Base-by-base conservation (phyloP, 64 coral and sea anemone species). In the Stichodactyla helianthus region DNA sequence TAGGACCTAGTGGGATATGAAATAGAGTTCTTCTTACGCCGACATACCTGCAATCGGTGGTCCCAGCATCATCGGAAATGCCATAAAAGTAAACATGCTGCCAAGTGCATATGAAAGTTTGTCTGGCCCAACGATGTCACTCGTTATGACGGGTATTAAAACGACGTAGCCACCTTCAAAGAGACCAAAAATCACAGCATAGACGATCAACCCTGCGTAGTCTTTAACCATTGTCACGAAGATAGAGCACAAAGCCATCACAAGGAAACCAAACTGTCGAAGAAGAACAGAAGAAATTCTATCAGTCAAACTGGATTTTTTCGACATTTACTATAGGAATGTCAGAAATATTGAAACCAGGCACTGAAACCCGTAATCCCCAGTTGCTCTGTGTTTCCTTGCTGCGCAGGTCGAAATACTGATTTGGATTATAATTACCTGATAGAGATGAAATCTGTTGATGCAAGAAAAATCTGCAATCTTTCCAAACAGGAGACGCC, bases 31-130 rank as follows among this genome's bases (percentile, higher is more conserved):
- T 54, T 26, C 22, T 55, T 52, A 50, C 28, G 26, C 17, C 19
- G 7, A 2, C 70, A 5, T 20, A 96, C 94, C 94, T 88, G 94
- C 94, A 85, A 96, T 96, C 7, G 94, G 94, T 19, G 94, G 94
- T 58, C 94, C 94, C 8, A 96, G 53, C 88, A 93, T 93, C 94
- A 97, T 97, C 26, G 94, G 94, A 71, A 97, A 97, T 15, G 94
- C 91, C 94, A 97, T 97, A 16, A 97, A 77, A 0, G 91, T 93
- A 59, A 97, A 97, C 23, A 92, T 92, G 52, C 91, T 90, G 5
- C 94, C 94, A 27, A 97, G 91, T 26, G 87, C 94, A 44, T 97
- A 97, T 7, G 94, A 93, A 80, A 97, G 93, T 23, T 97, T 97
- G n/a, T 51, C 54, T 2, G 88, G 18, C 13, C 94, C 94, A 25